Evolutionary conservation across 2,113 vertebrate species (phyloP).

Genomic region (Myotis brandtii): DNA sequence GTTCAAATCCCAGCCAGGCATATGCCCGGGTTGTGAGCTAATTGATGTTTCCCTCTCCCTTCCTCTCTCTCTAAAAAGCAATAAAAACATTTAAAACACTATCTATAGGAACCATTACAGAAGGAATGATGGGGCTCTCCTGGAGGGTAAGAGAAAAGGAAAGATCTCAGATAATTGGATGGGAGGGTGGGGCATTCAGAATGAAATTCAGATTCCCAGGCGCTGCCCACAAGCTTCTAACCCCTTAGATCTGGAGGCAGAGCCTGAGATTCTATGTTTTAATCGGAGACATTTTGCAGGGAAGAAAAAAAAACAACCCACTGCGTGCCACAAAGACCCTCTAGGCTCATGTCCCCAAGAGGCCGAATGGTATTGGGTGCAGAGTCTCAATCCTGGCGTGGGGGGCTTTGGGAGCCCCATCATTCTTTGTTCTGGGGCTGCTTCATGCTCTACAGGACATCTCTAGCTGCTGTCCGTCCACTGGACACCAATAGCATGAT

Average conservation of each 20-base stretch:
- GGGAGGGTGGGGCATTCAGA: background rate
- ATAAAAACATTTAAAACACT: background rate
- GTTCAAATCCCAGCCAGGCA: too few species aligned
- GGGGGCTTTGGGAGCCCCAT: background rate
- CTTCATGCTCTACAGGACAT: accelerated
- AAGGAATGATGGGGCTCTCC: background rate
- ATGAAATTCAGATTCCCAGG: background rate
- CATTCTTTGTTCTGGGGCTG: background rate
- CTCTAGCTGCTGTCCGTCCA: background rate
- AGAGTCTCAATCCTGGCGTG: background rate
- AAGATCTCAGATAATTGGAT: background rate
- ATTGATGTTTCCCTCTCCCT: too few species aligned
- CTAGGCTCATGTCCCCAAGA: background rate
- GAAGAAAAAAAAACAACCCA: background rate
- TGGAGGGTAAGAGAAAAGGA: background rate
- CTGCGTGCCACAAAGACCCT: background rate
- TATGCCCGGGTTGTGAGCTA: too few species aligned
- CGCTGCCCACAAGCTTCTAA: background rate
- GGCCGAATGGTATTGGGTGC: background rate
- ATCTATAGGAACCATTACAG: background rate
- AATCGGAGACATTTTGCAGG: background rate
- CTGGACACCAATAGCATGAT: background rate
- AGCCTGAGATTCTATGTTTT: background rate
- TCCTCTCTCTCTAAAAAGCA: too few species aligned
- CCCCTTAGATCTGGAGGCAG: background rate